Evolutionary conservation across 2,113 vertebrate genomes (phyloP), one percentile per base, ranked within the genome.

Genomic region (Erythrocebus patas): DNA sequence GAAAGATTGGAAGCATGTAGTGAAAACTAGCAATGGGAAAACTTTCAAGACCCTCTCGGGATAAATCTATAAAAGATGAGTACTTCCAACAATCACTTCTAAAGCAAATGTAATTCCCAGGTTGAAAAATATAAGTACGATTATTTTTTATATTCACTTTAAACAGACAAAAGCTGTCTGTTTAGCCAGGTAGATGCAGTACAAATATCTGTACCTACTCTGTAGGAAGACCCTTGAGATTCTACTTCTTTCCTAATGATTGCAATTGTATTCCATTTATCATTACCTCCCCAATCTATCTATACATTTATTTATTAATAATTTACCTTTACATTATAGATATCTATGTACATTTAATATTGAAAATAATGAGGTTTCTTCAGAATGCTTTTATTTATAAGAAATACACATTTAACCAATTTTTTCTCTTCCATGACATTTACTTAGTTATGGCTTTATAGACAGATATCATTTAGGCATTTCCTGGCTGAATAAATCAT

Each of bases 61-160:
- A 68, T 55, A 82, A 81, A 64, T 27, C 50, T 88, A 59, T 59
- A 35, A 89, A 96, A 59, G 32, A 81, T 81, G 2, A 91, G 20
- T 55, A 38, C 38, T 75, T 66, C 57, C 45, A 91, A 50, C 18
- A 89, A 52, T 85, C 64, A 91, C 20, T 89, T 45, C 64, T 52
- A 89, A 88, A 95, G 66, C 12, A 64, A 64, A 94, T 83, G 12
- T 73, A 90, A 80, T 66, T 82, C 7, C 20, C 64, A 92, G 18
- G 20, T 43, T 81, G 38, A 90, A 84, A 93, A 73, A 76, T 57
- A 27, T 40, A 85, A 61, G 40, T 52, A 83, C 66, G 83, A 83
- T 68, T 79, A 55, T 91, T 93, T 92, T 64, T 90, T 59, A 87
- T 91, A 95, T 89, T 40, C 20, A 55, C 75, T 40, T 82, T 48